Percentiles rank a stretch among this genome's conserved stretches.
These are phyloP conservation scores for Trogon surrucura DNA, from an alignment of 2,113 vertebrate genomes.

Conservation along the genomic window DNA sequence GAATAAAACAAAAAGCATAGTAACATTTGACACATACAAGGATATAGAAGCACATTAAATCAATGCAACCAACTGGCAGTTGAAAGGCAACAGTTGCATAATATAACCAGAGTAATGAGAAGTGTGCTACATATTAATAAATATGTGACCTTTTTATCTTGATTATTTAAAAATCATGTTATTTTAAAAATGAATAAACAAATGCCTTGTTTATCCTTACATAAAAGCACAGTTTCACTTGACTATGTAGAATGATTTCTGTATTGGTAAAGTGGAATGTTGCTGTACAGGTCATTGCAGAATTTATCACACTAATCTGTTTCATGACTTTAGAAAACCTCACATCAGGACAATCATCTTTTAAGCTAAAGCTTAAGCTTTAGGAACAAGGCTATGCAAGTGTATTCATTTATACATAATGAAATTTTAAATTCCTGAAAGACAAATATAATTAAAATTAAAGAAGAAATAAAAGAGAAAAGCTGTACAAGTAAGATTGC, in stretches of 20 bases:
- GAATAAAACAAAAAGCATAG: constrained; percentile 29
- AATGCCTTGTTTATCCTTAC: constrained; percentile 30
- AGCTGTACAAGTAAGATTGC: background rate
- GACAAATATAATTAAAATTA: constrained; percentile 56
- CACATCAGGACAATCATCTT: background rate
- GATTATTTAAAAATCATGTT: constrained; percentile 64
- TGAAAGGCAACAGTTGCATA: constrained; percentile 64
- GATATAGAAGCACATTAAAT: background rate
- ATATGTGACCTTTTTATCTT: constrained; percentile 70
- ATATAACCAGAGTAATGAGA: constrained; percentile 54
- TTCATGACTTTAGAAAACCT: background rate
- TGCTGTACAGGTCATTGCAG: background rate
- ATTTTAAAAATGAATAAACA: constrained; percentile 67
- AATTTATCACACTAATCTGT: background rate
- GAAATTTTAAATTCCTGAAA: constrained; percentile 55
- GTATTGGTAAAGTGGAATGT: background rate
- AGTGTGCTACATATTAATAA: constrained; percentile 68
- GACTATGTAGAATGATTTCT: background rate
- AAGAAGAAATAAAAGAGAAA: constrained; percentile 3
- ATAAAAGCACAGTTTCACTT: constrained; percentile 31
- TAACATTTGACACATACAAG: constrained; percentile 21
- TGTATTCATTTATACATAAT: constrained; percentile 29
- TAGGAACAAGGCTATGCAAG: background rate
- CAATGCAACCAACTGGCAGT: constrained; percentile 4
- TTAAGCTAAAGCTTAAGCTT: constrained; percentile 8